Percentiles rank a stretch among this genome's conserved stretches.
phyloP scores from a whole-genome alignment of 2,113 vertebrate species.

The Dicrurus megarhynchus region DNA sequence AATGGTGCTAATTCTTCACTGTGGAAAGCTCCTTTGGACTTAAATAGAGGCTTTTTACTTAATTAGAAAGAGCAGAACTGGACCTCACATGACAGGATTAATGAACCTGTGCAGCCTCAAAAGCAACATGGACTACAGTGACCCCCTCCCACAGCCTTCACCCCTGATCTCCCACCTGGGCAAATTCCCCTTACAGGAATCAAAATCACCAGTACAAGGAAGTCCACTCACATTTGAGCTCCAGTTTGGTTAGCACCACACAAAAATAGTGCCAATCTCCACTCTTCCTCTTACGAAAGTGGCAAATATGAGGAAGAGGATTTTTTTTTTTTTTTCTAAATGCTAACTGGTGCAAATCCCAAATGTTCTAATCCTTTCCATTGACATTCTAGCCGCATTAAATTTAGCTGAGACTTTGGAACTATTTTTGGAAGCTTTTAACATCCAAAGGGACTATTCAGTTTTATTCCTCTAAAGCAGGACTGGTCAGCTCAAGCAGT shows the following conservation, averaged over 20 bases:
- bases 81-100: neutral
- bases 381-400: slow-evolving; percentile 47
- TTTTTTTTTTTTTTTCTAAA: neutral
- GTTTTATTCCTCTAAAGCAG: slow-evolving; percentile 1
- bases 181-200: neutral
- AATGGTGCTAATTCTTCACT: neutral
- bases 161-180: neutral
- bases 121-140: neutral
- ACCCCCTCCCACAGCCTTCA: neutral
- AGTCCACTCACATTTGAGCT: neutral
- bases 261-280: neutral
- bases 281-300: neutral
- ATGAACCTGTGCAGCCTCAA: neutral
- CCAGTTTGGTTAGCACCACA: neutral
- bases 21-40: neutral
- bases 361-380: slow-evolving; percentile 45
- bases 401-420: slow-evolving; percentile 48
- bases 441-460: slow-evolving; percentile 23
- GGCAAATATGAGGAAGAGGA: neutral
- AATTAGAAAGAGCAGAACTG: neutral
- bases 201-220: neutral
- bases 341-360: slow-evolving; percentile 44
- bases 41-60: neutral
- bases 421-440: slow-evolving; percentile 63
- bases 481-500: neutral